phyloP scores from a whole-genome alignment of 2,888 invertebrate genomes.

The Tyria jacobaeae region DNA sequence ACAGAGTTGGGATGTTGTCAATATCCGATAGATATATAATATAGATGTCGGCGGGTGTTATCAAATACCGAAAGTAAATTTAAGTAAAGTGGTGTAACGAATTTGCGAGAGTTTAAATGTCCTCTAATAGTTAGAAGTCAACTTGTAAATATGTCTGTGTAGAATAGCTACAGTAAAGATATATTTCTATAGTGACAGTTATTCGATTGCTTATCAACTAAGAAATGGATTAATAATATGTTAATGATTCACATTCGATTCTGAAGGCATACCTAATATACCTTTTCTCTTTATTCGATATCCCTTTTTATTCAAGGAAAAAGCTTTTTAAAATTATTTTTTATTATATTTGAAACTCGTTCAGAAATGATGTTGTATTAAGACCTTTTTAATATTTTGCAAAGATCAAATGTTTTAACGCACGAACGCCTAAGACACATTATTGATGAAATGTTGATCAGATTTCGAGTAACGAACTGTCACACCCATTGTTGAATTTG shows the following conservation, averaged over 20 bases:
- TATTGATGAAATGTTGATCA: too few species aligned
- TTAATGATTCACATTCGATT: background rate
- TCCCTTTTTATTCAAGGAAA: background rate
- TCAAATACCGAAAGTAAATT: conserved; percentile 7
- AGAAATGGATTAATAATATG: background rate
- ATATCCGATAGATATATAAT: background rate
- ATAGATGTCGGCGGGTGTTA: background rate
- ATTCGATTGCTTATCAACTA: background rate
- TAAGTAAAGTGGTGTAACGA: conserved; percentile 24
- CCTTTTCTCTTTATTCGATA: background rate
- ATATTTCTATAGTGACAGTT: background rate
- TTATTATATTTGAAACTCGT: too few species aligned
- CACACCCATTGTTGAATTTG: background rate
- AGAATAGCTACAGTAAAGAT: background rate
- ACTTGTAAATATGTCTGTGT: conserved; percentile 18
- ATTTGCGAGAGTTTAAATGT: conserved; percentile 17
- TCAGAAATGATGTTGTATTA: too few species aligned
- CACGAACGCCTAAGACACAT: too few species aligned
- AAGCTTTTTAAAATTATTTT: background rate
- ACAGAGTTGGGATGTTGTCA: background rate
- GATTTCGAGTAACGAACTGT: background rate
- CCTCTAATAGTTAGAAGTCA: conserved; percentile 7
- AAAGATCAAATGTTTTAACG: too few species aligned
- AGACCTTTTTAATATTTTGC: too few species aligned
- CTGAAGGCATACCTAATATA: background rate